Percentiles rank a stretch among this genome's conserved stretches.
Evolutionary conservation across 2,113 vertebrate species (phyloP).

Genomic region (Blennius ocellaris): DNA sequence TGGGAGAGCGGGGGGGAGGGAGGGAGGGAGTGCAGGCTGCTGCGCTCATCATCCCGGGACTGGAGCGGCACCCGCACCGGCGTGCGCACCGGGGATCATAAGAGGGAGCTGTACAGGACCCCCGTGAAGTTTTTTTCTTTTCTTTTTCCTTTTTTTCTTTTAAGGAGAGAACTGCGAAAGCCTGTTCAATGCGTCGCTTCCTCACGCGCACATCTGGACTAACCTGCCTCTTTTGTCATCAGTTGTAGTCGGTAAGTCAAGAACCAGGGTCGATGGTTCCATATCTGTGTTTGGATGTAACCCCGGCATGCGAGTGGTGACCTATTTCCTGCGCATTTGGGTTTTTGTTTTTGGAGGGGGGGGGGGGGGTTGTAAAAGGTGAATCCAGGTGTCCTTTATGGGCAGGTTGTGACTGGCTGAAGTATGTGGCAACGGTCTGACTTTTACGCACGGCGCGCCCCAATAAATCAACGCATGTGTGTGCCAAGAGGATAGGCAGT

Average conservation of each 20-base stretch:
- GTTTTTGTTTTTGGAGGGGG: too few species aligned
- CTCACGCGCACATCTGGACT: constrained; percentile 45
- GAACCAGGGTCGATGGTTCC: not conserved
- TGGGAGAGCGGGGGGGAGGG: too few species aligned
- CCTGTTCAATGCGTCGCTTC: constrained; percentile 35
- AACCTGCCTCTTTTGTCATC: constrained; percentile 19
- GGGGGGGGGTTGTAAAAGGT: too few species aligned
- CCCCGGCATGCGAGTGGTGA: too few species aligned
- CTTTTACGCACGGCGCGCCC: not conserved
- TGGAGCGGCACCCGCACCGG: constrained; percentile 27
- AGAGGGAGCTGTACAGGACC: not conserved
- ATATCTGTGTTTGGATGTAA: not conserved
- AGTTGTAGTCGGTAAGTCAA: constrained; percentile 63
- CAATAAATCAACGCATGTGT: not conserved
- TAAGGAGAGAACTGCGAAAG: not conserved
- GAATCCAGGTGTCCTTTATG: constrained; percentile 34
- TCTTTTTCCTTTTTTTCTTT: not conserved
- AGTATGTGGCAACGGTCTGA: not conserved
- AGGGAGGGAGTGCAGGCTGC: too few species aligned
- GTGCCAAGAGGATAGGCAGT: constrained; percentile 12
- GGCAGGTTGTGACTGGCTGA: constrained; percentile 48
- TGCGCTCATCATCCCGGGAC: constrained; percentile 60
- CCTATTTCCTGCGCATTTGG: too few species aligned
- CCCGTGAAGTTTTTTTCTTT: constrained; percentile 36
- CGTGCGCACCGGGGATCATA: not conserved